Evolutionary conservation across 2,888 invertebrate genomes (phyloP).

Genomic region (Epinotia ramella): DNA sequence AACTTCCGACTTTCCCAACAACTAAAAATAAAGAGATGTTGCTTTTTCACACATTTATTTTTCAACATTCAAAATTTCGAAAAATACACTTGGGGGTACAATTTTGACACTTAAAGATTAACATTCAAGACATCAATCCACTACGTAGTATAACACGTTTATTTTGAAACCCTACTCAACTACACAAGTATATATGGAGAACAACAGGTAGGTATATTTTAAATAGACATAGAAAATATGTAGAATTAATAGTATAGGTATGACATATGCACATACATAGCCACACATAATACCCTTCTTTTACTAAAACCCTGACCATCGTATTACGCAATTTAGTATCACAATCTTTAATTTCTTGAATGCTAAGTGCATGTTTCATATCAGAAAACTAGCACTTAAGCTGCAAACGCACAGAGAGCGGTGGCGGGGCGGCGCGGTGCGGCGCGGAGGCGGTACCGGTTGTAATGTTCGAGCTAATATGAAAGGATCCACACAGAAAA

Average conservation of each 20-base stretch:
- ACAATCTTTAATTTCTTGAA: conserved; percentile 11
- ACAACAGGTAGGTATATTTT: conserved; percentile 2
- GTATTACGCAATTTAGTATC: conserved; percentile 11
- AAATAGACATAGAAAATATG: conserved; percentile 13
- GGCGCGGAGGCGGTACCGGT: too few species aligned
- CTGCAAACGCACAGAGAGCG: too few species aligned
- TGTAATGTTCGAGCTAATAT: too few species aligned
- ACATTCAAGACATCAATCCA: not conserved
- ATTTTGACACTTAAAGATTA: conserved; percentile 11
- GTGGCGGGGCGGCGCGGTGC: too few species aligned
- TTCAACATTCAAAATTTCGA: conserved; percentile 29
- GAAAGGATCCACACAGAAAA: too few species aligned
- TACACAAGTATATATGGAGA: conserved; percentile 26
- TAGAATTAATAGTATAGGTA: not conserved
- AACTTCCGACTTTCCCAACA: too few species aligned
- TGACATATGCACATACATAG: conserved; percentile 5
- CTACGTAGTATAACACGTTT: not conserved
- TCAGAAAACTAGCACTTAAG: too few species aligned
- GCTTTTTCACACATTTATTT: conserved; percentile 34
- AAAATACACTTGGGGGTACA: conserved; percentile 14
- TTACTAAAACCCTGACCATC: conserved; percentile 8
- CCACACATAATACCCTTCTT: conserved; percentile 18
- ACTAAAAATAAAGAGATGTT: not conserved
- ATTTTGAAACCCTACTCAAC: not conserved
- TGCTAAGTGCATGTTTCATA: too few species aligned